Evolutionary conservation across 2,113 vertebrate species (phyloP).

Genomic region (Motacilla tschutschensis): DNA sequence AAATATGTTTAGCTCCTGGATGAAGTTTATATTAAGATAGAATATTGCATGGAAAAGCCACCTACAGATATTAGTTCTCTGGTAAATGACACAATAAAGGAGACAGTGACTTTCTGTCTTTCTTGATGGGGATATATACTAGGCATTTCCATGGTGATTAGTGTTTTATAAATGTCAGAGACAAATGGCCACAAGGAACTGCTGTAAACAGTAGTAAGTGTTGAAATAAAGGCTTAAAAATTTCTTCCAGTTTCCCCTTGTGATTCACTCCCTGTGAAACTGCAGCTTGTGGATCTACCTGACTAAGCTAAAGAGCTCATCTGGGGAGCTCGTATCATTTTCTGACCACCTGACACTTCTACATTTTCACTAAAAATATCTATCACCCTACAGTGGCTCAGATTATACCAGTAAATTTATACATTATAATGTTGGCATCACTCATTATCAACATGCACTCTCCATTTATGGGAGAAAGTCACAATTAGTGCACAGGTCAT

Average conservation of each 20-base stretch:
- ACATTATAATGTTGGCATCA: not conserved
- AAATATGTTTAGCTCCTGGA: conserved; percentile 27
- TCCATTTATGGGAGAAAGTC: not conserved
- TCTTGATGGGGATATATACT: not conserved
- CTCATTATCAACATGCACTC: not conserved
- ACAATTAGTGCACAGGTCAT: not conserved
- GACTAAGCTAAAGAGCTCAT: not conserved
- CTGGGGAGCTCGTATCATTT: not conserved
- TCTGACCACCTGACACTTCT: not conserved
- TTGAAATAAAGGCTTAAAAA: conserved; percentile 1
- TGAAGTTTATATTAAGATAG: conserved; percentile 23
- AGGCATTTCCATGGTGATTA: conserved; percentile 37
- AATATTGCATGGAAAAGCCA: conserved; percentile 9
- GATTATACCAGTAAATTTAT: not conserved
- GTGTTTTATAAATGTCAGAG: conserved; percentile 34
- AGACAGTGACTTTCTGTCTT: conserved; percentile 9
- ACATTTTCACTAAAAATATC: not conserved
- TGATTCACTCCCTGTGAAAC: not conserved
- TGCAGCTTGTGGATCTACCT: not conserved
- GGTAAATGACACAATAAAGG: not conserved
- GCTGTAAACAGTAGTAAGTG: conserved; percentile 33
- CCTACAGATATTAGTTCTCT: conserved; percentile 29
- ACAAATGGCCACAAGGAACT: conserved; percentile 11
- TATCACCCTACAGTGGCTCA: not conserved
- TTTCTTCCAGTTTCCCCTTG: not conserved